Base-by-base conservation (phyloP, 2,888 invertebrate genomes). In the Pecten maximus region DNA sequence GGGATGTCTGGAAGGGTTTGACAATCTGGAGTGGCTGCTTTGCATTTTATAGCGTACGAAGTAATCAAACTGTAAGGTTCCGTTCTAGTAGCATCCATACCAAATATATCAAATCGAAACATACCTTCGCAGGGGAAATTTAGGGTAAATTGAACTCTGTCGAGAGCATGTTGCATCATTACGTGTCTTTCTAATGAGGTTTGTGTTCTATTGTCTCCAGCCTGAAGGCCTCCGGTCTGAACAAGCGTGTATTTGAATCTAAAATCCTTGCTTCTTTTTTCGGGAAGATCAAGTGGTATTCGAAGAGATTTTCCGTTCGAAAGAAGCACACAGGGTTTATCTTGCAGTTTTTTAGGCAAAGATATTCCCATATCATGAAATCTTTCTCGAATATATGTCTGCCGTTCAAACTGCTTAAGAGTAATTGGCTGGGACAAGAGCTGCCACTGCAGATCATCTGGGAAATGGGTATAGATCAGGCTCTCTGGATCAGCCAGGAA, bases 401-500 rank as follows among this genome's bases (percentile, higher is more conserved):
- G 88, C 2, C 91, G 88, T 88, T 93, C 92, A 88, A 94, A 95
- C 87, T 92, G 87, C 48, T 93, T 89, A 4, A 90, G 23, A 0
- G 91, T 90, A n/a, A 93, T 89, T 3, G 93, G 93, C 4, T 91
- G 50, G 15, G 90, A 88, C 23, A 94, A 90, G 8, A 95, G 92
- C 90, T 95, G 95, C 95, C 95, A 95, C 19, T 92, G 40, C 2
- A 88, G 88, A 40, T 94, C 93, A 60, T 95, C 93, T 0, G 95
- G 87, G 39, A 94, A 92, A 91, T 95, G 95, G 6, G 95, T 95
- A 35, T 89, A 91, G 23, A 94, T 92, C 19, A 95, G 87, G 40
- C 91, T 86, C 15, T 94, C 93, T 28, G 95, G 95, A 90, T 95
- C 95, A 12, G 94, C 90, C 23, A 95, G 90, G 91, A 95, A 95